Evolutionary conservation across 2,888 invertebrate species (phyloP).

Genomic region (Bedellia somnulentella): DNA sequence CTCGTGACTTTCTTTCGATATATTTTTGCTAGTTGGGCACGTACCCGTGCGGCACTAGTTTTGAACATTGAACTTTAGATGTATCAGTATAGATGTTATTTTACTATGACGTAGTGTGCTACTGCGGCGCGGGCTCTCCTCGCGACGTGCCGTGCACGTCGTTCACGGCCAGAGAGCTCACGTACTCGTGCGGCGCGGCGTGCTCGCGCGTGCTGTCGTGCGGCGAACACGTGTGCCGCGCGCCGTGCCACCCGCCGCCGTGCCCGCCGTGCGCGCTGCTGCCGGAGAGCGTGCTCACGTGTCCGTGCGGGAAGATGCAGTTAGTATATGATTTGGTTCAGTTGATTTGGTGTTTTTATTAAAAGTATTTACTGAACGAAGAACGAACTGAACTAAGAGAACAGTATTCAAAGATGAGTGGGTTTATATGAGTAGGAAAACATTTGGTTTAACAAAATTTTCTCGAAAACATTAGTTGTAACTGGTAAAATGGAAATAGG

Average conservation of each 20-base stretch:
- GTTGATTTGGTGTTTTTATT: neutral
- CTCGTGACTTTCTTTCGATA: no score
- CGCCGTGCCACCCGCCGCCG: conserved; percentile 83
- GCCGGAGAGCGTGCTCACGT: conserved; percentile 24
- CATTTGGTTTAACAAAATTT: no score
- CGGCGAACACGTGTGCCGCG: conserved; percentile 86
- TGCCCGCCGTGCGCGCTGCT: conserved; percentile 69
- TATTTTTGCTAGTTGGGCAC: no score
- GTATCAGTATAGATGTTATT: no score
- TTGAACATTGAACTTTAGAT: no score
- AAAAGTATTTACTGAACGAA: neutral
- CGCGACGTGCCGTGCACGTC: conserved; percentile 29
- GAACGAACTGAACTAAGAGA: no score
- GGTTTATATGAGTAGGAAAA: no score
- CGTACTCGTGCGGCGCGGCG: conserved; percentile 68
- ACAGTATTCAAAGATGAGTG: no score
- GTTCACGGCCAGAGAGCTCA: conserved; percentile 12
- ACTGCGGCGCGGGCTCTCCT: conserved; percentile 25
- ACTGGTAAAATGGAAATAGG: no score
- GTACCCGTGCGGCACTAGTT: no score
- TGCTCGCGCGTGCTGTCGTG: conserved; percentile 84
- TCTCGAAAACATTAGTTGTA: no score
- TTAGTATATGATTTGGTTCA: conserved; percentile 9
- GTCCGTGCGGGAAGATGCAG: conserved; percentile 41
- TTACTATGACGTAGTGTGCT: no score